Conservation (phyloP, 2,113 vertebrate genomes). For the Elephantulus edwardii region DNA sequence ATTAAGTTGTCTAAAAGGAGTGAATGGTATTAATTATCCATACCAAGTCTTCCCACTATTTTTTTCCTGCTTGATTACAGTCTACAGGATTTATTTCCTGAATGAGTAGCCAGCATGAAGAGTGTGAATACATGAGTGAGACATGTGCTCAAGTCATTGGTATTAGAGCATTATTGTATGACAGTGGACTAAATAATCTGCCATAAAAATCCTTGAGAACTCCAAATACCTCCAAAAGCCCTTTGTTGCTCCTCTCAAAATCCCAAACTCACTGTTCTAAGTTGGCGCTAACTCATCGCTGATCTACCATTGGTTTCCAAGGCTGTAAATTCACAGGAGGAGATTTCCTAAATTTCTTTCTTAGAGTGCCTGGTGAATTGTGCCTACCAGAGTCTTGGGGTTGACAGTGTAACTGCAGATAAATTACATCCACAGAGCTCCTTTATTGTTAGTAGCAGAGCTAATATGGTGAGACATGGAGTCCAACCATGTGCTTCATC, state of each 20-base stretch:
- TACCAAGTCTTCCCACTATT: not conserved
- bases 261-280: no score
- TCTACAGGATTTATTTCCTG: not conserved
- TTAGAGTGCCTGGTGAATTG: no score
- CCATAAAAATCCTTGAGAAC: not conserved
- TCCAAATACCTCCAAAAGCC: no score
- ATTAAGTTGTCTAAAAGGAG: not conserved
- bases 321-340: no score
- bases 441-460: not conserved
- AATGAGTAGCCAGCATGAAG: not conserved
- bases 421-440: not conserved
- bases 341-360: no score
- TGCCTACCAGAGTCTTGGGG: no score
- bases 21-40: not conserved
- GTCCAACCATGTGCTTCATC: not conserved
- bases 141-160: not conserved
- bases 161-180: not conserved
- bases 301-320: no score
- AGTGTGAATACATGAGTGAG: not conserved
- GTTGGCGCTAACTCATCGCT: no score
- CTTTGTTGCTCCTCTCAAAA: no score
- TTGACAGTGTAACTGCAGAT: no score
- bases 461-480: conserved; percentile 43
- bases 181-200: not conserved
- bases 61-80: not conserved